phyloP scores from a whole-genome alignment of 2,888 invertebrate genomes.

The Anthrax anthrax region DNA sequence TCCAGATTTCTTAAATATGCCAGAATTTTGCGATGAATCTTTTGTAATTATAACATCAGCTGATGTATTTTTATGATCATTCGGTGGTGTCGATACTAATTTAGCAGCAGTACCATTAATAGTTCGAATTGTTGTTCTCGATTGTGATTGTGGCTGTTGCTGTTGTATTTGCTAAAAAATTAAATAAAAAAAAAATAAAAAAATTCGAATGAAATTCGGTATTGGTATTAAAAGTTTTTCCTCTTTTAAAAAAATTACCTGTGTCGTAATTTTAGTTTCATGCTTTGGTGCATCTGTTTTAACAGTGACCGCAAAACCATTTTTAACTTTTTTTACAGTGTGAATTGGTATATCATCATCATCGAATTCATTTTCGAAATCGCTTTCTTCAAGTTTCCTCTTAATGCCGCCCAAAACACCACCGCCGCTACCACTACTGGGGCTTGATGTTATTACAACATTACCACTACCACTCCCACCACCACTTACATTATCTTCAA shows the following conservation, averaged over 20 bases:
- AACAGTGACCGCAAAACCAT: conserved; percentile 23
- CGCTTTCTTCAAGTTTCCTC: conserved; percentile 37
- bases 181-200: no score
- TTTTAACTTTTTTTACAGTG: conserved; percentile 38
- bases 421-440: conserved; percentile 14
- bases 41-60: conserved; percentile 33
- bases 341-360: conserved; percentile 36
- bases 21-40: conserved; percentile 25
- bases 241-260: not conserved
- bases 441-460: conserved; percentile 3
- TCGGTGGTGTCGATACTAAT: conserved; percentile 22
- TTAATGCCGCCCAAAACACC: no score
- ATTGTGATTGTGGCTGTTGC: no score
- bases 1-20: conserved; percentile 30
- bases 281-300: conserved; percentile 16
- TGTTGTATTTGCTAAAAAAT: conserved; percentile 12
- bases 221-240: no score
- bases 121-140: conserved; percentile 7
- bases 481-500: conserved; percentile 45
- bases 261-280: conserved; percentile 18
- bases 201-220: no score
- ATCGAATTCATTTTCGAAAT: conserved; percentile 42
- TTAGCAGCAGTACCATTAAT: conserved; percentile 15
- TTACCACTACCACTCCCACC: conserved; percentile 8
- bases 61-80: conserved; percentile 32